A percentile compares a stretch with the other conserved stretches of the same genome.
Conservation (phyloP, 2,888 invertebrate species). For the Lapara coniferarum region DNA sequence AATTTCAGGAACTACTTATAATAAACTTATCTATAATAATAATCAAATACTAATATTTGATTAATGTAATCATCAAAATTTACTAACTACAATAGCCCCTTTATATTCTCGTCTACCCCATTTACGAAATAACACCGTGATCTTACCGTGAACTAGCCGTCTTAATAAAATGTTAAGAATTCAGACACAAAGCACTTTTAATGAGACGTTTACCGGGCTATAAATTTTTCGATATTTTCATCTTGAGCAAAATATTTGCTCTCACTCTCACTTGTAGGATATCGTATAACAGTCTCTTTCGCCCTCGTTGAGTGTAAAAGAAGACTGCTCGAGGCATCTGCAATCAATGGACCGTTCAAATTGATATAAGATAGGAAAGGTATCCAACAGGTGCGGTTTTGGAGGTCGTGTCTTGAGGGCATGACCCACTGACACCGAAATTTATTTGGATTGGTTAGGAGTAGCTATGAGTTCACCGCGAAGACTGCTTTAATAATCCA, state of each 20-base stretch:
- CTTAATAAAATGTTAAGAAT: constrained; percentile 67
- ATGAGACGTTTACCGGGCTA: constrained; percentile 79
- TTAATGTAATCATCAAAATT: too few species aligned
- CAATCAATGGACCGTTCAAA: constrained; percentile 82
- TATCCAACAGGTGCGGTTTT: constrained; percentile 46
- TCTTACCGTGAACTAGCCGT: background rate
- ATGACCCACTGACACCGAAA: background rate
- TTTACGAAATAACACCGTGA: constrained; percentile 45
- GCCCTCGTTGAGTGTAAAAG: constrained; percentile 66
- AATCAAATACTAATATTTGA: too few species aligned
- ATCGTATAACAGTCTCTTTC: constrained; percentile 54
- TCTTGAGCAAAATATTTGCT: constrained; percentile 66
- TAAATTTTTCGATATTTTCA: constrained; percentile 81
- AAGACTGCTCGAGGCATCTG: constrained; percentile 75
- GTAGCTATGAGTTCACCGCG: too few species aligned
- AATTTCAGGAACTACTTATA: too few species aligned
- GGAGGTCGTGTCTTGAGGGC: background rate
- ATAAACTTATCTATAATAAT: too few species aligned
- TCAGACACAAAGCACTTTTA: constrained; percentile 79
- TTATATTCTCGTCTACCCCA: constrained; percentile 39
- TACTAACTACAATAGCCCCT: too few species aligned
- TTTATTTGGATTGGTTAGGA: background rate
- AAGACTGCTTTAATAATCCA: too few species aligned
- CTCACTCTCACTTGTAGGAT: constrained; percentile 50
- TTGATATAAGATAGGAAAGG: constrained; percentile 81